Percentiles rank a stretch among this genome's conserved stretches.
Conservation (phyloP, 1,140 invertebrate species). For the Spodoptera litura region DNA sequence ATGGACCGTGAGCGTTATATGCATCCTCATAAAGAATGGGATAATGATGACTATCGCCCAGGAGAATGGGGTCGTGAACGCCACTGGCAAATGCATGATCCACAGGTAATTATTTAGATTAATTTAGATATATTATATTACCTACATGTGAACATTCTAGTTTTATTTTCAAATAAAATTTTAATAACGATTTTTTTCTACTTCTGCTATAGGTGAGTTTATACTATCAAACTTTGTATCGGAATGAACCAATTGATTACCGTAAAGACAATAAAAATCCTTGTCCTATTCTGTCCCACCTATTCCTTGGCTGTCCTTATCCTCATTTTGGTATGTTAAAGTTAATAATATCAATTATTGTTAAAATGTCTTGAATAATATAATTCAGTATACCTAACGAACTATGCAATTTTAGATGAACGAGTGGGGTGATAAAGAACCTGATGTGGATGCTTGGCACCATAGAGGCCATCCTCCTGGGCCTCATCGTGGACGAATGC, state of each 20-base stretch:
- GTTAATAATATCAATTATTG: conserved; percentile 18
- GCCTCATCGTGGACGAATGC: conserved; percentile 74
- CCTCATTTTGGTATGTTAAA: conserved; percentile 77
- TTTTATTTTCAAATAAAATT: conserved; percentile 16
- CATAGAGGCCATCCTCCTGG: conserved; percentile 76
- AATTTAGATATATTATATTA: not conserved
- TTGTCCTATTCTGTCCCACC: conserved; percentile 80
- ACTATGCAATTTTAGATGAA: conserved; percentile 68
- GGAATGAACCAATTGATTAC: conserved; percentile 79
- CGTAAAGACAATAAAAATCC: conserved; percentile 69
- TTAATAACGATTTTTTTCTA: conserved; percentile 20
- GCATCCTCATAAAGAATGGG: conserved; percentile 85
- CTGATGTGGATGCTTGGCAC: conserved; percentile 79
- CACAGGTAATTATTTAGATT: conserved; percentile 69
- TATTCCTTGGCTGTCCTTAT: conserved; percentile 84
- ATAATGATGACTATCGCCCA: conserved; percentile 82
- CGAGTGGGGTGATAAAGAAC: conserved; percentile 82
- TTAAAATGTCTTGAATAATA: conserved; percentile 44
- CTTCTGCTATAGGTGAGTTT: conserved; percentile 71
- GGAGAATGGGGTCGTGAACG: conserved; percentile 83
- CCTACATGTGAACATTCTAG: not conserved
- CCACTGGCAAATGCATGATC: conserved; percentile 82
- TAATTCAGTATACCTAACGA: conserved; percentile 41
- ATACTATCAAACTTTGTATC: conserved; percentile 71
- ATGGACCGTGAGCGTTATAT: conserved; percentile 83